Evolutionary conservation across 2,797 vertebrate genomes (phyloP).

Genomic region (Brotula barbata): DNA sequence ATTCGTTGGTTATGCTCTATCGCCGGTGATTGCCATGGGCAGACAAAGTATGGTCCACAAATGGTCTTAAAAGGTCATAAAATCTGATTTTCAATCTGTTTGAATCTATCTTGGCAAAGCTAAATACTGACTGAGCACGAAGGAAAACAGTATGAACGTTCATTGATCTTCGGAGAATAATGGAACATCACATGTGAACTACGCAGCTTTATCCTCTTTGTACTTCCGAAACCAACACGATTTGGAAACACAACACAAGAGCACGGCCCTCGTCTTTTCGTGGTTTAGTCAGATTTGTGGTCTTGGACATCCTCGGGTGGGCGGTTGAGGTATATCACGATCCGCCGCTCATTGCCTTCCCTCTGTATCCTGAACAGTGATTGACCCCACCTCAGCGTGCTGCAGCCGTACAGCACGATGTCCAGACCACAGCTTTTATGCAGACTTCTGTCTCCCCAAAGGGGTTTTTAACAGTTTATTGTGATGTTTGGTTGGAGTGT

Average conservation of each 20-base stretch:
- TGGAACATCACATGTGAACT: conserved; percentile 16
- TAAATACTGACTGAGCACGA: neutral
- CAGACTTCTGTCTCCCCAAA: conserved; percentile 26
- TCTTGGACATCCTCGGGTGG: conserved; percentile 31
- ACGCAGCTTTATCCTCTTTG: conserved; percentile 22
- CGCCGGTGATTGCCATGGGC: too few species aligned
- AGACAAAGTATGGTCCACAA: too few species aligned
- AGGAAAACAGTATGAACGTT: conserved; percentile 8
- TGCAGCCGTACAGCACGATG: neutral
- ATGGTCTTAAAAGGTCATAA: conserved; percentile 4
- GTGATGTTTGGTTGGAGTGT: conserved; percentile 30
- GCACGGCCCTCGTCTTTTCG: conserved; percentile 38
- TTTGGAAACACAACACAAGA: conserved; percentile 48
- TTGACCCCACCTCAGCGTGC: conserved; percentile 7
- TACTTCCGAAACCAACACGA: conserved; percentile 28
- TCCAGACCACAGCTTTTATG: conserved; percentile 19
- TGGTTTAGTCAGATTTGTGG: conserved; percentile 23
- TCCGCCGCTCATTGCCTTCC: neutral
- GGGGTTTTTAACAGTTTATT: conserved; percentile 26
- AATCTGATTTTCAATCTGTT: conserved; percentile 1
- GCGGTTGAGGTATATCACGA: conserved; percentile 18
- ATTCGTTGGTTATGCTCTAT: too few species aligned
- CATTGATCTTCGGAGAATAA: neutral
- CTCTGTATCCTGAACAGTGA: neutral
- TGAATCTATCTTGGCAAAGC: too few species aligned